Percentiles rank a stretch among this genome's conserved stretches.
Conservation (phyloP, 2,797 vertebrate species). For the Notamacropus eugenii region DNA sequence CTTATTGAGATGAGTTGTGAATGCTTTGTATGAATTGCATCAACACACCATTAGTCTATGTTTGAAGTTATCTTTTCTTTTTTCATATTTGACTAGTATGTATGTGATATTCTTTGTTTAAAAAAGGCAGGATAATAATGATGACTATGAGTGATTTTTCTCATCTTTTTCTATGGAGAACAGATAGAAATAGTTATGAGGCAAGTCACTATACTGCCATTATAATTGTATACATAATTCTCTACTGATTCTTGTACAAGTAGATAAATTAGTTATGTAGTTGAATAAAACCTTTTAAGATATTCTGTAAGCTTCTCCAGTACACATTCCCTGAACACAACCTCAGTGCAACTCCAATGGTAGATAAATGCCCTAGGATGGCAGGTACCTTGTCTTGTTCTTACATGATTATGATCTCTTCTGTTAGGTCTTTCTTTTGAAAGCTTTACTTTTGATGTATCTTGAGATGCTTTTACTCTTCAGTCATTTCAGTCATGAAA, state of each 20-base stretch:
- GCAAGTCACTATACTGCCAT: not conserved
- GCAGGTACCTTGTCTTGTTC: not conserved
- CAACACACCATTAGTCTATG: not conserved
- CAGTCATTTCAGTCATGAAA: not conserved
- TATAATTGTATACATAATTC: not conserved
- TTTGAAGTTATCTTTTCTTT: not conserved
- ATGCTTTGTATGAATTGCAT: not conserved
- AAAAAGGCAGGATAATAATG: not conserved
- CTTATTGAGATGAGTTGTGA: not conserved
- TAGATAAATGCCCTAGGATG: not conserved
- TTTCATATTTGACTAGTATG: not conserved
- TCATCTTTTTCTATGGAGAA: not conserved
- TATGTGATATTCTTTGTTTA: not conserved
- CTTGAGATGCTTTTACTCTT: not conserved
- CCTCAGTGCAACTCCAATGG: not conserved
- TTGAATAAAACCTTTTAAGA: not conserved
- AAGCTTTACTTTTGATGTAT: not conserved
- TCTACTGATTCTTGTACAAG: not conserved
- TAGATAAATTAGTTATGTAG: not conserved
- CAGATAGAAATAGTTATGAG: not conserved
- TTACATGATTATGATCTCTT: not conserved
- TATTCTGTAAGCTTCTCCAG: not conserved
- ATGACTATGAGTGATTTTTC: not conserved
- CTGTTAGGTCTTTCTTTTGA: not conserved
- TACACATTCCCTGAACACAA: not conserved